phyloP scores from a whole-genome alignment of 37 sponge, comb jelly and placozoan species.

The Amphimedon queenslandica region DNA sequence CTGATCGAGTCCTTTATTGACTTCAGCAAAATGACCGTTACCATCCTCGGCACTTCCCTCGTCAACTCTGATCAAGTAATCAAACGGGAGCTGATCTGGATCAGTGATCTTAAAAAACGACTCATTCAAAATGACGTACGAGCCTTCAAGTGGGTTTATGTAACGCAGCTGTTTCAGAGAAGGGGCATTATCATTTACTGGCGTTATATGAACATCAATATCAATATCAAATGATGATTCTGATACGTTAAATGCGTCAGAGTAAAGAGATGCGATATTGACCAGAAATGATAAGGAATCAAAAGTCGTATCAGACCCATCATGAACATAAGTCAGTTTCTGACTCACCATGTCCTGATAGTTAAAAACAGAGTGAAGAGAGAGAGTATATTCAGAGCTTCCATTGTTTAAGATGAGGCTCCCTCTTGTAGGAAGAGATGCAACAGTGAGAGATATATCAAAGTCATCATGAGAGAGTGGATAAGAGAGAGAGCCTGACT shows the following conservation, averaged over 20 bases:
- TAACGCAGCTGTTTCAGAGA: background rate
- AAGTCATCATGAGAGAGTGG: too few species aligned
- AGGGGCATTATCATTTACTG: background rate
- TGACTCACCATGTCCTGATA: background rate
- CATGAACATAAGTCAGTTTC: background rate
- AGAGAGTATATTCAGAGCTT: background rate
- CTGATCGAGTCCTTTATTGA: background rate
- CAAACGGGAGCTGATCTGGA: background rate
- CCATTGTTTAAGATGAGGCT: background rate
- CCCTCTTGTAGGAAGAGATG: too few species aligned
- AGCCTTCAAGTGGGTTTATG: background rate
- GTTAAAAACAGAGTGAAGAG: background rate
- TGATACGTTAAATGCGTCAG: background rate
- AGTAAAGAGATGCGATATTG: too few species aligned
- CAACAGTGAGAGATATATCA: too few species aligned
- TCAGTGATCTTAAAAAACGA: background rate
- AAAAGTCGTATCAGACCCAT: background rate
- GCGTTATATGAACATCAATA: background rate
- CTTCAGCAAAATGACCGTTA: background rate
- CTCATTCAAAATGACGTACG: background rate
- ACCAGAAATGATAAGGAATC: background rate
- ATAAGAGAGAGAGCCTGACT: too few species aligned
- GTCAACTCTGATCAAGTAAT: background rate
- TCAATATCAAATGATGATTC: background rate
- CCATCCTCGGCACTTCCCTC: background rate